A percentile compares a stretch with the other conserved stretches of the same genome.
Conservation (phyloP, 1,140 invertebrate species). For the Vanessa tameamea region DNA sequence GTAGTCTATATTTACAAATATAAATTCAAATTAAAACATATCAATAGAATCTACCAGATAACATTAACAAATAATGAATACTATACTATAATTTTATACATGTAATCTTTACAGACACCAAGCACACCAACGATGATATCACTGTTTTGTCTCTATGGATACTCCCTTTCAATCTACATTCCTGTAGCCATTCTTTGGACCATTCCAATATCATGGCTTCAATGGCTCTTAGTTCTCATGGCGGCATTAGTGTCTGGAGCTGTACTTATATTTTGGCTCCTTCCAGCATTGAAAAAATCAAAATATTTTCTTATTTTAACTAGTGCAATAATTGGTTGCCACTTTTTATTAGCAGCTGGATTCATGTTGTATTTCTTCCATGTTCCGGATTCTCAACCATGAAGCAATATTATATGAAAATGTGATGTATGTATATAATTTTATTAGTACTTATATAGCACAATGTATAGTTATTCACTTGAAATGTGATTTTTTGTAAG, state of each 20-base stretch:
- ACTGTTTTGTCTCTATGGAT: slow-evolving; percentile 96
- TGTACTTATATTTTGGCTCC: slow-evolving; percentile 90
- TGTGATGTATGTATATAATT: slow-evolving; percentile 12
- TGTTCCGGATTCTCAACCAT: slow-evolving; percentile 48
- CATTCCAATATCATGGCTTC: slow-evolving; percentile 90
- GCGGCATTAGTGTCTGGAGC: slow-evolving; percentile 91
- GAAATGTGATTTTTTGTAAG: not conserved
- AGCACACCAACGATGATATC: slow-evolving; percentile 87
- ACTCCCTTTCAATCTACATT: slow-evolving; percentile 96
- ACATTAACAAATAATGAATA: too few relatives aligned
- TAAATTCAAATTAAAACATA: too few relatives aligned
- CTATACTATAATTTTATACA: not conserved
- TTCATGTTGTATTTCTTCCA: slow-evolving; percentile 88
- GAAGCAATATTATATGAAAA: slow-evolving; percentile 12
- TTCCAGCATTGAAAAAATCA: slow-evolving; percentile 87
- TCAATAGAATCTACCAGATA: too few relatives aligned
- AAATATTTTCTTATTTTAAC: slow-evolving; percentile 85
- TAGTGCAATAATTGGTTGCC: slow-evolving; percentile 86
- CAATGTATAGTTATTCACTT: slow-evolving; percentile 4
- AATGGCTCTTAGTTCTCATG: slow-evolving; percentile 92
- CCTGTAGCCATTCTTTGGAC: slow-evolving; percentile 97
- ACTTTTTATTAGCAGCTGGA: slow-evolving; percentile 90
- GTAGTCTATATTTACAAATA: too few relatives aligned
- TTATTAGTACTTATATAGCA: not conserved
- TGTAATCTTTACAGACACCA: slow-evolving; percentile 79